A percentile compares a stretch with the other conserved stretches of the same genome.
phyloP scores from a whole-genome alignment of 2,888 invertebrate genomes.

The Tipula confusa region DNA sequence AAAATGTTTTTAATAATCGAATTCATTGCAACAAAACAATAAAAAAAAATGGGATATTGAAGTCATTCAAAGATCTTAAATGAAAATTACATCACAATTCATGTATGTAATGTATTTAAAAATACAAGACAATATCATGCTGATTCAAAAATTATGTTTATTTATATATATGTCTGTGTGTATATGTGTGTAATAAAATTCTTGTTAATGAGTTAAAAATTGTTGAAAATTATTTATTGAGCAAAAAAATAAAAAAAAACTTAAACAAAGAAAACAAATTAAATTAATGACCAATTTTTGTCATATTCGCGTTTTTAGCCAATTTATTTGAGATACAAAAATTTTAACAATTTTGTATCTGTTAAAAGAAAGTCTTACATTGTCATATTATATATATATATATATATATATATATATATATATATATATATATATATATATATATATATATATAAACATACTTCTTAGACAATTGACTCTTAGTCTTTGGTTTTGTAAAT shows the following conservation, averaged over 20 bases:
- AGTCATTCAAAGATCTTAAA: background rate
- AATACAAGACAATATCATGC: background rate
- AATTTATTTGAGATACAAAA: background rate
- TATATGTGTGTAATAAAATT: background rate
- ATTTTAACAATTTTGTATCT: background rate
- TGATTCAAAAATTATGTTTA: background rate
- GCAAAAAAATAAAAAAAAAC: background rate
- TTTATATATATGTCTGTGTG: no score
- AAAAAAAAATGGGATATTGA: background rate
- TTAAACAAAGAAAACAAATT: slow-evolving; percentile 3
- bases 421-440: no score
- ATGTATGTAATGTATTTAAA: background rate
- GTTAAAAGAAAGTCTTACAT: background rate
- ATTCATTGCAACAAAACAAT: background rate
- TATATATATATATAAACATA: background rate
- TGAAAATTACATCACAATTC: slow-evolving; percentile 25
- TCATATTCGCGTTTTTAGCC: slow-evolving; percentile 20
- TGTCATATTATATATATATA: background rate
- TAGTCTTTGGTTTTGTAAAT: background rate
- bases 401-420: no score
- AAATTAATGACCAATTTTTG: slow-evolving; percentile 20
- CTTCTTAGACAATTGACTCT: background rate
- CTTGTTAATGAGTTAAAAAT: slow-evolving; percentile 25
- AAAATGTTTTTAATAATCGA: background rate
- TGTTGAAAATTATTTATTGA: background rate